phyloP scores from a whole-genome alignment of 2,797 vertebrate species.

The Sternarchorhynchus goeldii region DNA sequence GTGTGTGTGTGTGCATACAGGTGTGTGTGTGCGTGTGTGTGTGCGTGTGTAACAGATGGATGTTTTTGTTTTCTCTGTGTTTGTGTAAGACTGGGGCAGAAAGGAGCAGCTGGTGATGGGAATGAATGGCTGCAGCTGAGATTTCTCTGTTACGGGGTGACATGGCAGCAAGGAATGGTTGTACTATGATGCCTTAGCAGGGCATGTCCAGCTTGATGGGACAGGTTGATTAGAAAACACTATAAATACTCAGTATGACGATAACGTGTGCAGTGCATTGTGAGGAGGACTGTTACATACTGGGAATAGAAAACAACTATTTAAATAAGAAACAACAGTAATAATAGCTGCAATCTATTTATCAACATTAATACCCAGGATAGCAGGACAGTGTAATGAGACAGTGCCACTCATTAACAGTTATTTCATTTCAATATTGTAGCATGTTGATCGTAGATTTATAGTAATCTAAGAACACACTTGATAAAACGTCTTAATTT shows the following conservation, averaged over 20 bases:
- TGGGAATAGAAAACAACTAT: too few species aligned
- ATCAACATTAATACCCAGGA: too few species aligned
- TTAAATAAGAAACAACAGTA: too few species aligned
- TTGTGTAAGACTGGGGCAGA: slow-evolving; percentile 69
- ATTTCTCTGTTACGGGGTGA: slow-evolving; percentile 55
- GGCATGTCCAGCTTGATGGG: slow-evolving; percentile 25
- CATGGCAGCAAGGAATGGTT: slow-evolving; percentile 71
- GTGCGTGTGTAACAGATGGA: slow-evolving; percentile 64
- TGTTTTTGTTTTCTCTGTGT: slow-evolving; percentile 72
- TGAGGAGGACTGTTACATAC: too few species aligned
- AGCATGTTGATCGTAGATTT: background rate
- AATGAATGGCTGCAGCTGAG: slow-evolving; percentile 69
- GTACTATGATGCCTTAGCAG: slow-evolving; percentile 19
- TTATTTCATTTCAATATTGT: background rate
- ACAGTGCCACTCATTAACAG: too few species aligned
- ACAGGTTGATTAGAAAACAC: slow-evolving; percentile 41
- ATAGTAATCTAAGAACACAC: background rate
- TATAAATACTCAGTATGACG: background rate
- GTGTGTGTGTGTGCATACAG: slow-evolving; percentile 34
- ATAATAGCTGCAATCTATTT: too few species aligned
- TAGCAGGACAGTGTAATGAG: too few species aligned
- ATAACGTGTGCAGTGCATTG: too few species aligned
- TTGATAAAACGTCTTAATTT: background rate
- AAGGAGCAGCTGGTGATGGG: slow-evolving; percentile 72
- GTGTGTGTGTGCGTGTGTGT: slow-evolving; percentile 48